Percentiles rank a stretch among this genome's conserved stretches.
These are phyloP conservation scores for Brachypteracias leptosomus DNA, from an alignment of 2,113 vertebrate genomes.

Conservation along the genomic window DNA sequence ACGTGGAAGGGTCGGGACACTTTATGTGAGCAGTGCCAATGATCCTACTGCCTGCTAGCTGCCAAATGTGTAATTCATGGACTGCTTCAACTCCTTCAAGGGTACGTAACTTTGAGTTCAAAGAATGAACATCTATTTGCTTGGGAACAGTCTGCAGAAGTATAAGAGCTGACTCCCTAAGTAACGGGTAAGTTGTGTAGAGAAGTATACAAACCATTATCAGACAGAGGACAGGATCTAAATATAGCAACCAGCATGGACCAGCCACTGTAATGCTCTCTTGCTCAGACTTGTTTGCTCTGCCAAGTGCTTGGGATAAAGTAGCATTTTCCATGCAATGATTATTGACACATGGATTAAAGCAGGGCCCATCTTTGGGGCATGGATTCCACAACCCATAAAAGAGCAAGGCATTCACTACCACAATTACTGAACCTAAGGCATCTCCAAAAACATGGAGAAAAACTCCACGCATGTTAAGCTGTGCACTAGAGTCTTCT, in stretches of 20 bases:
- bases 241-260: conserved; percentile 96
- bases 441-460: conserved; percentile 97
- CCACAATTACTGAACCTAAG: conserved; percentile 96
- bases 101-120: conserved; percentile 84
- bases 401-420: conserved; percentile 91
- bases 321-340: conserved; percentile 83
- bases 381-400: conserved; percentile 90
- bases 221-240: conserved; percentile 92
- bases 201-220: conserved; percentile 96
- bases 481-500: conserved; percentile 79
- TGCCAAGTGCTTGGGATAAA: conserved; percentile 27
- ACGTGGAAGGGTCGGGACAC: conserved; percentile 92
- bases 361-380: conserved; percentile 70
- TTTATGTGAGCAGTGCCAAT: conserved; percentile 99
- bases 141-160: conserved; percentile 98
- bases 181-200: conserved; percentile 94
- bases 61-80: conserved; percentile 97
- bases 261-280: conserved; percentile 67
- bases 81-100: conserved; percentile 93
- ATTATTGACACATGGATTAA: conserved; percentile 82
- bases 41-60: conserved; percentile 95
- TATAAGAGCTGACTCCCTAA: conserved; percentile 98
- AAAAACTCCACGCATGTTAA: conserved; percentile 99
- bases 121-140: conserved; percentile 90
- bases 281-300: neutral